These are phyloP conservation scores for Scolanthus callimorphus DNA, from an alignment of 92 coral and sea anemone species.

Conservation along the genomic window DNA sequence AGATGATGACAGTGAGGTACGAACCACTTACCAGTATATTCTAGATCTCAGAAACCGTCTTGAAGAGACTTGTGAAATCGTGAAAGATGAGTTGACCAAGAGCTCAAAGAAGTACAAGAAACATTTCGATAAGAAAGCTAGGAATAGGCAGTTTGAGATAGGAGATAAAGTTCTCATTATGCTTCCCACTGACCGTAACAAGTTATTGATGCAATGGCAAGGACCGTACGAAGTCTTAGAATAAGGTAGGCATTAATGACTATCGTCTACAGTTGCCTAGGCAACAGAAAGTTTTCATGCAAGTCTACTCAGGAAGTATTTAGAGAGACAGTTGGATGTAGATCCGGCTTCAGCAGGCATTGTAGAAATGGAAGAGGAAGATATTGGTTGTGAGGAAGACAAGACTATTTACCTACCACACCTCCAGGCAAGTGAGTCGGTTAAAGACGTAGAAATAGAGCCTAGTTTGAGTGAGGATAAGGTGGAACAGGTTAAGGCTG, in stretches of 20 bases:
- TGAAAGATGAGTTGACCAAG: not conserved
- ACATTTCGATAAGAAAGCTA: constrained; percentile 1
- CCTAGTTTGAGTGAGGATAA: not conserved
- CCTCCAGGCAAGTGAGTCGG: not conserved
- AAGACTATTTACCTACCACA: constrained; percentile 2
- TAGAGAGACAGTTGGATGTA: too few relatives aligned
- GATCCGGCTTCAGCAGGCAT: constrained; percentile 3
- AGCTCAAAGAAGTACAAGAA: not conserved
- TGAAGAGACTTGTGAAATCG: constrained; percentile 9
- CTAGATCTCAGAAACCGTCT: not conserved
- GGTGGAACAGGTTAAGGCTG: not conserved
- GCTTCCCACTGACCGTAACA: constrained; percentile 38
- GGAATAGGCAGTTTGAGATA: not conserved
- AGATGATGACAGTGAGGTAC: not conserved
- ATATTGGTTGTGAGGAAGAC: not conserved
- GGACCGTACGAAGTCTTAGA: constrained; percentile 32
- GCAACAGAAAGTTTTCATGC: too few relatives aligned
- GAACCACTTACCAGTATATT: constrained; percentile 3
- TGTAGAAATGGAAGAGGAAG: not conserved
- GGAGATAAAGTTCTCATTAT: constrained; percentile 24
- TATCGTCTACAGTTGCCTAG: too few relatives aligned
- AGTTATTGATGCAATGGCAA: constrained; percentile 52
- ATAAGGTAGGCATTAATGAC: too few relatives aligned
- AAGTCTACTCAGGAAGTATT: not conserved
- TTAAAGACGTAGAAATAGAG: not conserved